phyloP scores from a whole-genome alignment of 2,113 vertebrate genomes.

The Odontophorus gujanensis region DNA sequence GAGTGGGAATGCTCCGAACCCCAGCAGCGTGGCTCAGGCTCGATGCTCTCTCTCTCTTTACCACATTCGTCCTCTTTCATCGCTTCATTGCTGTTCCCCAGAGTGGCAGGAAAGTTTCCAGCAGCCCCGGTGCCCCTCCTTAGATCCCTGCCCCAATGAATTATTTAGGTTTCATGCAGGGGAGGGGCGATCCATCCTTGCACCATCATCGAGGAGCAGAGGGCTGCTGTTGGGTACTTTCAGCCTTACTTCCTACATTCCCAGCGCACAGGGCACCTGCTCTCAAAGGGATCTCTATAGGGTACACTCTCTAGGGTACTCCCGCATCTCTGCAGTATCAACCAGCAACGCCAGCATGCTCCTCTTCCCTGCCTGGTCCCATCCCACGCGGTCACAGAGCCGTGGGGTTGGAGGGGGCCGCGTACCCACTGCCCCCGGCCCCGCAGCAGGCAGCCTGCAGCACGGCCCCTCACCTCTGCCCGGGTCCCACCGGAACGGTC shows the following conservation, averaged over 20 bases:
- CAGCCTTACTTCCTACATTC: neutral
- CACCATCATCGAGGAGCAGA: neutral
- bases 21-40: accelerated
- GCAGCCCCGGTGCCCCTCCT: neutral
- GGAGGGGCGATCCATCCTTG: neutral
- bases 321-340: neutral
- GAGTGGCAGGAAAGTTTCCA: neutral
- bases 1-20: accelerated
- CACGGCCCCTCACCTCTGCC: neutral
- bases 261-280: neutral
- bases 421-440: neutral
- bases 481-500: neutral
- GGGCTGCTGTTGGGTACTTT: neutral
- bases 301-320: neutral
- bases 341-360: neutral
- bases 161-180: neutral
- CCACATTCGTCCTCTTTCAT: neutral
- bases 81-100: accelerated
- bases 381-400: too few species aligned
- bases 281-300: neutral
- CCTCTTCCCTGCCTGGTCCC: neutral
- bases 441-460: neutral
- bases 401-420: neutral
- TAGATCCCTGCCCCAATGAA: accelerated
- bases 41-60: neutral